phyloP scores from a whole-genome alignment of 2,888 invertebrate species.

The Pogonocherus hispidulus region DNA sequence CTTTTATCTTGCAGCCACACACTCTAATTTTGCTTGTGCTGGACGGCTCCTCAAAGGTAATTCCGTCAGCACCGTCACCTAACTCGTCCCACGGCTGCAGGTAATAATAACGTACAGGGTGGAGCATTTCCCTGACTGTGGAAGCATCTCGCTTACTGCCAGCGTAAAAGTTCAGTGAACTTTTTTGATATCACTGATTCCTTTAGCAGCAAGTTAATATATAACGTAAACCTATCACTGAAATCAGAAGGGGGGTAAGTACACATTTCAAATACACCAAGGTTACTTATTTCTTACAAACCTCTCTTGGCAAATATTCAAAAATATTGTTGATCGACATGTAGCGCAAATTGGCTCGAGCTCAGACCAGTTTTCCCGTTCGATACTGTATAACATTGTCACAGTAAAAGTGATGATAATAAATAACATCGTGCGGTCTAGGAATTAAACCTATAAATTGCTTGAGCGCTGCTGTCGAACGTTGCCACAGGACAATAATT shows the following conservation, averaged over 20 bases:
- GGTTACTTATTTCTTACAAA: too few relatives aligned
- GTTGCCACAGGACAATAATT: neutral
- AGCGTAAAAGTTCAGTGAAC: too few relatives aligned
- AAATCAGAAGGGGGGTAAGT: too few relatives aligned
- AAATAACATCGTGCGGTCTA: neutral
- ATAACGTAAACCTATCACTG: too few relatives aligned
- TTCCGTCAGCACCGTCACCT: constrained; percentile 13
- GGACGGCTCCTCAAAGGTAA: constrained; percentile 12
- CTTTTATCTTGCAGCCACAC: constrained; percentile 8
- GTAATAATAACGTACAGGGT: neutral
- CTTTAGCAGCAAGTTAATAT: too few relatives aligned
- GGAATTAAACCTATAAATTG: constrained; percentile 15
- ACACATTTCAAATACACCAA: too few relatives aligned
- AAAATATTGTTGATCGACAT: neutral
- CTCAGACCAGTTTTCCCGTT: neutral
- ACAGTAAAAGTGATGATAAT: constrained; percentile 22
- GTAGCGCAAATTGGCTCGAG: neutral
- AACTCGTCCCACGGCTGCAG: neutral
- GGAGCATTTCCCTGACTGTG: neutral
- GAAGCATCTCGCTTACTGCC: too few relatives aligned
- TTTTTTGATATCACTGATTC: too few relatives aligned
- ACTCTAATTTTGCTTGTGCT: constrained; percentile 22
- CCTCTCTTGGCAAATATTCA: too few relatives aligned
- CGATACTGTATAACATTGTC: neutral
- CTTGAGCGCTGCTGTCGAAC: neutral